Percentiles rank a stretch among this genome's conserved stretches.
Evolutionary conservation across 2,797 vertebrate species (phyloP).

Genomic region (Rhinogobio ventralis): DNA sequence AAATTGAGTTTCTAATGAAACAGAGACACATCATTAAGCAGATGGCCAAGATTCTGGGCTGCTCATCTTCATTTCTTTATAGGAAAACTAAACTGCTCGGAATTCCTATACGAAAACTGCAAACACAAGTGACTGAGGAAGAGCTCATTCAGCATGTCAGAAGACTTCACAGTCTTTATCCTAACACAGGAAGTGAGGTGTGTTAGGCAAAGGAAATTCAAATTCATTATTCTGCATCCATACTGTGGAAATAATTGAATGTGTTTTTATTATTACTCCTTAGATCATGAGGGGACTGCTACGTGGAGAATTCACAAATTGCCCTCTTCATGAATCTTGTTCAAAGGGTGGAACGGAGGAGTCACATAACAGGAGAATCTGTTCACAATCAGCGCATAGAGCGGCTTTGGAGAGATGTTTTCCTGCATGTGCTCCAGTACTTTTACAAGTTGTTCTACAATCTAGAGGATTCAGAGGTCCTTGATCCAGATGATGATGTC

Average conservation of each 20-base stretch:
- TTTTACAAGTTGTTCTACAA: no score
- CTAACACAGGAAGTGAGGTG: constrained; percentile 1
- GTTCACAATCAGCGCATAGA: no score
- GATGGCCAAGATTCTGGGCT: background rate
- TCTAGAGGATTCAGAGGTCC: no score
- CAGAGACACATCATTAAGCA: background rate
- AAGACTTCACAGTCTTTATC: constrained; percentile 1
- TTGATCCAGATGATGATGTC: no score
- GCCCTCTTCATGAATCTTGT: no score
- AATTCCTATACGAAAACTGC: background rate
- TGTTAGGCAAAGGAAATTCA: background rate
- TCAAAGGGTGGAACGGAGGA: no score
- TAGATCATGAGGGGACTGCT: constrained; percentile 14
- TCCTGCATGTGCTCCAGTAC: no score
- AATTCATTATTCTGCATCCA: background rate
- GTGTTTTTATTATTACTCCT: background rate
- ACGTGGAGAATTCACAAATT: background rate
- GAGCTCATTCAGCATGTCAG: background rate
- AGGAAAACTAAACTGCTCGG: background rate
- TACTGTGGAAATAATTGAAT: background rate
- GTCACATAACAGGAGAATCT: no score
- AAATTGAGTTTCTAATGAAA: constrained; percentile 21
- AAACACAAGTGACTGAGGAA: background rate
- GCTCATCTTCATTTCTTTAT: constrained; percentile 1
- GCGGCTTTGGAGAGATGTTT: no score